Evolutionary conservation across 2,888 invertebrate genomes (phyloP).

Genomic region (Strigamia maritima): DNA sequence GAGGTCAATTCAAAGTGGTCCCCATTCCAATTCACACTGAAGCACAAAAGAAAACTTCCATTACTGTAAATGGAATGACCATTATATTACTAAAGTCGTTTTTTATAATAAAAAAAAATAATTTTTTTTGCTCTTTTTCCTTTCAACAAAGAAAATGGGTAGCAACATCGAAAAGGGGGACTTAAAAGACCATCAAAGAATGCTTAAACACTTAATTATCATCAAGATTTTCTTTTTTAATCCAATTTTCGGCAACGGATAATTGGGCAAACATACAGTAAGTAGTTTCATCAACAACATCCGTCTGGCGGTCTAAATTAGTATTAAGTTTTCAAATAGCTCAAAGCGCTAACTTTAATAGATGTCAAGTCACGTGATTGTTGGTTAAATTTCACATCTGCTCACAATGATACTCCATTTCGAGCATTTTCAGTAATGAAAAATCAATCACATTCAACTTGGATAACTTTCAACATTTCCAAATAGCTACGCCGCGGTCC

Average conservation of each 20-base stretch:
- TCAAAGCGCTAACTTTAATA: background rate
- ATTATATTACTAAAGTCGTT: background rate
- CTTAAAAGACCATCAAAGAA: conserved; percentile 2
- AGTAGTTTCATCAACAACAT: background rate
- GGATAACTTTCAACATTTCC: conserved; percentile 17
- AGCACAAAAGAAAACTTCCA: background rate
- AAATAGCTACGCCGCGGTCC: conserved; percentile 9
- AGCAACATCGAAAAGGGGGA: background rate
- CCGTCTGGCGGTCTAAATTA: background rate
- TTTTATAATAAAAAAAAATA: too few relatives aligned
- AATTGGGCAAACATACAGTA: conserved; percentile 1
- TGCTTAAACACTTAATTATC: conserved; percentile 21
- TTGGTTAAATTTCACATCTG: background rate
- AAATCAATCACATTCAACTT: conserved; percentile 25
- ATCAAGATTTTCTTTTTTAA: conserved; percentile 9
- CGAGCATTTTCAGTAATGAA: background rate
- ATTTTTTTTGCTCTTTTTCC: too few relatives aligned
- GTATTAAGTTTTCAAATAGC: background rate
- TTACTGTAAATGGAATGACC: background rate
- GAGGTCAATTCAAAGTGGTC: background rate
- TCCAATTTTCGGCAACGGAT: conserved; percentile 13
- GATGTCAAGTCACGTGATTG: background rate
- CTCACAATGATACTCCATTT: background rate
- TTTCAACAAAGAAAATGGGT: background rate
- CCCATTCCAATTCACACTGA: background rate